phyloP scores from a whole-genome alignment of 2,888 invertebrate species.

The Octonoba sinensis region DNA sequence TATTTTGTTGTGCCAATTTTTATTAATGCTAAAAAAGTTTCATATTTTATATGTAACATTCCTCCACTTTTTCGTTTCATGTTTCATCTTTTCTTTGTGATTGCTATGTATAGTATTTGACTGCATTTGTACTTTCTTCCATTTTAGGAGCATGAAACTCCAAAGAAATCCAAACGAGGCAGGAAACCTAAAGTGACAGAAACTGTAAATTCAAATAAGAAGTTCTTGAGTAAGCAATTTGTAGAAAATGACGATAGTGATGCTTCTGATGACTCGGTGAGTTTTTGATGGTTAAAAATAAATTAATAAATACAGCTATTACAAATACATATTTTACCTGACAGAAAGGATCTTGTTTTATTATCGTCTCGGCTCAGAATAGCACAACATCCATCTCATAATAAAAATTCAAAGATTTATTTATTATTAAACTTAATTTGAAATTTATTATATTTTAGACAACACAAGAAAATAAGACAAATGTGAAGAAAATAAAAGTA shows the following conservation, averaged over 20 bases:
- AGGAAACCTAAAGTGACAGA: conserved; percentile 60
- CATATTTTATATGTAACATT: not conserved
- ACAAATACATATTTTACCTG: not conserved
- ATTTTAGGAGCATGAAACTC: not conserved
- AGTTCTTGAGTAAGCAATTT: conserved; percentile 64
- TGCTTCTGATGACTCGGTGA: conserved; percentile 61
- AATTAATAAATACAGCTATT: not conserved
- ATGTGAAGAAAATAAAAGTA: conserved; percentile 78
- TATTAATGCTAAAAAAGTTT: too few species aligned
- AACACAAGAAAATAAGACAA: conserved; percentile 69
- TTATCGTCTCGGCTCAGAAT: too few species aligned
- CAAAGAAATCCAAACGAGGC: conserved; percentile 48
- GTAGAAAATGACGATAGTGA: conserved; percentile 67
- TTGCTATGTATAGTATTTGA: not conserved
- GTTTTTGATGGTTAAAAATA: not conserved
- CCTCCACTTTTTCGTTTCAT: not conserved
- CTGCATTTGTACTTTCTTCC: not conserved
- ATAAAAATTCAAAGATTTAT: too few species aligned
- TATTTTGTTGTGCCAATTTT: not conserved
- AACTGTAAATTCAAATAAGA: conserved; percentile 28
- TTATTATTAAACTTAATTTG: too few species aligned
- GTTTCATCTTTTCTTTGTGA: not conserved
- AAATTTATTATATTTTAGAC: conserved; percentile 13
- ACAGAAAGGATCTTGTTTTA: too few species aligned
- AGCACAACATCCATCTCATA: too few species aligned